Evolutionary conservation across 1,140 invertebrate species (phyloP).

Genomic region (Papilio glaucus): DNA sequence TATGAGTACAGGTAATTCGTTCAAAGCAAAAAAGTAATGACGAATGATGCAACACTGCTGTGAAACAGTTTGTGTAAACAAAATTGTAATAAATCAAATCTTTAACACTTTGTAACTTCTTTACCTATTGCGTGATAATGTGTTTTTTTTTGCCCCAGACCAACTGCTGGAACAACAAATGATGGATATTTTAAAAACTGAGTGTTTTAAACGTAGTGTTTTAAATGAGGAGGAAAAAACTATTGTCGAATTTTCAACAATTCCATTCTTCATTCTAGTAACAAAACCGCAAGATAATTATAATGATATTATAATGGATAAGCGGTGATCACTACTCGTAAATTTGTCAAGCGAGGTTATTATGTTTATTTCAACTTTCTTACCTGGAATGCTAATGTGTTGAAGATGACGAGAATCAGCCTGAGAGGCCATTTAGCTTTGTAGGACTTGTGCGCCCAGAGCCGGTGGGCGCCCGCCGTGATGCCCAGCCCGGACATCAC

Average conservation of each 20-base stretch:
- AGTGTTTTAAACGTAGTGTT: no score
- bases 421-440: conserved; percentile 95
- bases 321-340: no score
- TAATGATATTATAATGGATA: no score
- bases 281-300: no score
- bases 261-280: no score
- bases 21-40: conserved; percentile 5
- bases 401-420: conserved; percentile 90
- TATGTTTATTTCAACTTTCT: conserved; percentile 39
- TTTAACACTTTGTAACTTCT: neutral
- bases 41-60: neutral
- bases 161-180: no score
- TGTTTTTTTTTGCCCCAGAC: no score
- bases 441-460: conserved; percentile 97
- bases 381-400: conserved; percentile 95
- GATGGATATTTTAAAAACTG: no score
- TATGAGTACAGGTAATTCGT: neutral
- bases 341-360: no score
- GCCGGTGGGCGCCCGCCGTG: conserved; percentile 96
- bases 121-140: neutral
- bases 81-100: neutral
- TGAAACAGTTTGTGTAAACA: neutral
- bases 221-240: no score
- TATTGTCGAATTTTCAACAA: no score
- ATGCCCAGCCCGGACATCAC: conserved; percentile 90